Conservation (phyloP, 2,888 invertebrate species). For the Agonopterix heracliana region DNA sequence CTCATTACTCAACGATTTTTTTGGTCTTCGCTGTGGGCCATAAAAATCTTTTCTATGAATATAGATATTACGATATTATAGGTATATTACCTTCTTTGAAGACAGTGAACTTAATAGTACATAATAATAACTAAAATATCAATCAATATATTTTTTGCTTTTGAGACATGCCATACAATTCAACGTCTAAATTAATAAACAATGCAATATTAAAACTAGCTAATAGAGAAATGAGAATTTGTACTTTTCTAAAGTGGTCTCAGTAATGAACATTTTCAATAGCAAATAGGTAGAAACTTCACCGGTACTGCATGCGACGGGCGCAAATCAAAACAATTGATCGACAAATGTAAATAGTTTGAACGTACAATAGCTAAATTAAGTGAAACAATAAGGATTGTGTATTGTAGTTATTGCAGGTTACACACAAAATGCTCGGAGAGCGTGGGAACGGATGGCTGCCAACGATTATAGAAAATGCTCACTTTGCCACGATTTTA, state of each 20-base stretch:
- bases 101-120: too few species aligned
- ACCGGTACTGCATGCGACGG: constrained; percentile 20
- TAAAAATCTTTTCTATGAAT: too few species aligned
- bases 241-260: constrained; percentile 1
- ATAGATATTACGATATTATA: too few species aligned
- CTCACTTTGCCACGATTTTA: constrained; percentile 38
- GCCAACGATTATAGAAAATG: constrained; percentile 54
- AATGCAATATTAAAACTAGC: too few species aligned
- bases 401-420: constrained; percentile 61
- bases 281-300: constrained; percentile 14
- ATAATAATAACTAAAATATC: too few species aligned
- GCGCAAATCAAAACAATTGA: constrained; percentile 41
- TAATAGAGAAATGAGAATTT: constrained; percentile 7
- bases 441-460: constrained; percentile 66
- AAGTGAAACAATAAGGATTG: constrained; percentile 73
- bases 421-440: constrained; percentile 57
- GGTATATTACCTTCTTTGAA: too few species aligned
- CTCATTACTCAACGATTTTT: too few species aligned
- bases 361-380: constrained; percentile 68
- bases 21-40: too few species aligned
- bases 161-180: too few species aligned
- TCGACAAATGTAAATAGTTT: constrained; percentile 64
- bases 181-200: too few species aligned
- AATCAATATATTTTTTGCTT: too few species aligned
- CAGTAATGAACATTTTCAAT: constrained; percentile 4